Evolutionary conservation across 2,797 vertebrate genomes (phyloP).

Genomic region (Serranus cabrilla): DNA sequence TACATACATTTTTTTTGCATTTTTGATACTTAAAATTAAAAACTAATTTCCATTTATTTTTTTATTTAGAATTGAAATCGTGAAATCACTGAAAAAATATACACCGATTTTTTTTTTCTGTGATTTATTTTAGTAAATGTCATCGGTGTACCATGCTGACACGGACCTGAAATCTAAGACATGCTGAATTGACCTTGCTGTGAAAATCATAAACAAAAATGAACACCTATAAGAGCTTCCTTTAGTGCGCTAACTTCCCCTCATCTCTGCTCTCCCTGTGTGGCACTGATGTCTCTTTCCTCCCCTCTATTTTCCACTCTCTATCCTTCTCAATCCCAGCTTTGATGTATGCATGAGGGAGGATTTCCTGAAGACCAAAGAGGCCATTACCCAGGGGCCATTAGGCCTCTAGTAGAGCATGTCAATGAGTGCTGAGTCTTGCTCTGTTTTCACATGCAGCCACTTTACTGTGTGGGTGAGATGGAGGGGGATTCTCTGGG

Average conservation of each 20-base stretch:
- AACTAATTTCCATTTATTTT: too few species aligned
- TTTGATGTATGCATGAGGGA: conserved; percentile 85
- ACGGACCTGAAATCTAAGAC: conserved; percentile 1
- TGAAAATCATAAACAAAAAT: conserved; percentile 46
- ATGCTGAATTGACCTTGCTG: conserved; percentile 18
- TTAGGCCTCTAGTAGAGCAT: conserved; percentile 88
- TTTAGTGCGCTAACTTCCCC: conserved; percentile 32
- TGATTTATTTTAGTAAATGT: neutral
- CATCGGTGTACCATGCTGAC: neutral
- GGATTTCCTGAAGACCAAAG: conserved; percentile 87
- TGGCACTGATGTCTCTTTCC: conserved; percentile 74
- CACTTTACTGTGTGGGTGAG: conserved; percentile 53
- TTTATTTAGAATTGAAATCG: too few species aligned
- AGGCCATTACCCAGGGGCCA: conserved; percentile 87
- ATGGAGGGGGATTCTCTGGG: conserved; percentile 25
- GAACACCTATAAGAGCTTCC: conserved; percentile 23
- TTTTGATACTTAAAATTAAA: too few species aligned
- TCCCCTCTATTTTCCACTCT: conserved; percentile 57
- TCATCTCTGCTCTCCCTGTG: conserved; percentile 58
- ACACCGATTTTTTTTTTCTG: neutral
- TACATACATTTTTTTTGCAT: too few species aligned
- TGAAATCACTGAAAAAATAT: neutral
- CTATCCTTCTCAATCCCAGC: conserved; percentile 79
- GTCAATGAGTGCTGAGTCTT: conserved; percentile 80
- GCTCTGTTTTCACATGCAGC: conserved; percentile 78